Evolutionary conservation across 1,140 invertebrate genomes (phyloP).

Genomic region (Pseudomyrmex gracilis): DNA sequence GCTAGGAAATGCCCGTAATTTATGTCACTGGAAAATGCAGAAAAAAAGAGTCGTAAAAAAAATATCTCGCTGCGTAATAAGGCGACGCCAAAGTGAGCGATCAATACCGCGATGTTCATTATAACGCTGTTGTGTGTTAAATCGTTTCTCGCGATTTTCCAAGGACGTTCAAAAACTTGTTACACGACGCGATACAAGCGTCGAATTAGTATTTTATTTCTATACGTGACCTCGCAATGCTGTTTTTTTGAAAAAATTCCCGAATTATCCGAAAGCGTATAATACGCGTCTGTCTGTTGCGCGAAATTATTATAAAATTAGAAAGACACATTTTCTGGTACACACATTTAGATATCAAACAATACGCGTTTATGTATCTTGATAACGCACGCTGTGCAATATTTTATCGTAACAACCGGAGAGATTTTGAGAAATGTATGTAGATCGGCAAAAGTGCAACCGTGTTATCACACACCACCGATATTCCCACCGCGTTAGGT

Average conservation of each 20-base stretch:
- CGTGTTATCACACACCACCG: neutral
- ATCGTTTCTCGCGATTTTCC: conserved; percentile 14
- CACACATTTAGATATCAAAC: conserved; percentile 26
- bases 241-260: conserved; percentile 3
- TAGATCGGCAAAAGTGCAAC: conserved; percentile 15
- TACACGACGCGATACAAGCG: neutral
- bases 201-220: conserved; percentile 19
- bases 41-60: conserved; percentile 60
- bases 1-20: conserved; percentile 71
- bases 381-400: conserved; percentile 26
- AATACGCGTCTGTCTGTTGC: neutral
- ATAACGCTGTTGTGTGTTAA: conserved; percentile 26
- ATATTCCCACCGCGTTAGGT: conserved; percentile 15
- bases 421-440: conserved; percentile 20
- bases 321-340: conserved; percentile 14
- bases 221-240: neutral
- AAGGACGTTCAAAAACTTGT: neutral
- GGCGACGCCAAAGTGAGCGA: conserved; percentile 49
- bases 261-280: conserved; percentile 20
- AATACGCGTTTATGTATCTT: conserved; percentile 36
- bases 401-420: conserved; percentile 25
- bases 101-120: conserved; percentile 49
- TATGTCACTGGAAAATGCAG: conserved; percentile 71
- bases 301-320: conserved; percentile 30
- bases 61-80: conserved; percentile 57